Evolutionary conservation across 2,797 vertebrate species (phyloP).

Genomic region (Chiloscyllium punctatum): DNA sequence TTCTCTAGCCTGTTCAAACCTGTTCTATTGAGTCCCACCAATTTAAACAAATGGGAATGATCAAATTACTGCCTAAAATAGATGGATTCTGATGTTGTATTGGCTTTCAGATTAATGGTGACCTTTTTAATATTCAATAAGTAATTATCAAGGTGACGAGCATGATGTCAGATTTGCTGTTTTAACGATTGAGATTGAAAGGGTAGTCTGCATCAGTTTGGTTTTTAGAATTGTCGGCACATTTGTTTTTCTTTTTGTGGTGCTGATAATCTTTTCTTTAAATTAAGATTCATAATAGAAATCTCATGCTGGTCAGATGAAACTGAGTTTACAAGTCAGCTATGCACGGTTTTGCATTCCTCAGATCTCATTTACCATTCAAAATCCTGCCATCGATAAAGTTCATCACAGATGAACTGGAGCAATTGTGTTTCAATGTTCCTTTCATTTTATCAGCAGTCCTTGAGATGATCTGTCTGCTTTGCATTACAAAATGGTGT

Average conservation of each 20-base stretch:
- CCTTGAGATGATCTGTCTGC: background rate
- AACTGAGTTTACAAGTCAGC: background rate
- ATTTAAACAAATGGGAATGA: background rate
- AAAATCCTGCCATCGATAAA: background rate
- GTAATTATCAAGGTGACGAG: background rate
- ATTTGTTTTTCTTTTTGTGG: background rate
- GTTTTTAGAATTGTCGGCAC: background rate
- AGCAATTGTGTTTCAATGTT: background rate
- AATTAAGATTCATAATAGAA: background rate
- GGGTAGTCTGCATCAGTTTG: background rate
- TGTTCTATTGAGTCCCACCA: background rate
- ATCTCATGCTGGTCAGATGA: background rate
- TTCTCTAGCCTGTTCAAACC: background rate
- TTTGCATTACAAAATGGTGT: background rate
- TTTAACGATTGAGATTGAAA: background rate
- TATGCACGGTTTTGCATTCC: background rate
- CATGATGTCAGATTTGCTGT: too few relatives aligned
- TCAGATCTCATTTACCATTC: background rate
- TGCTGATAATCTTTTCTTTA: background rate
- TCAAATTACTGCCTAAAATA: background rate
- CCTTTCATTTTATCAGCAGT: background rate
- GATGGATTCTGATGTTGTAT: conserved; percentile 5
- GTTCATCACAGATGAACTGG: background rate
- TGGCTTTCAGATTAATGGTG: background rate
- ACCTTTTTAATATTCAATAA: background rate